Conservation (phyloP, 2,113 vertebrate genomes). For the Dissostichus mawsoni region DNA sequence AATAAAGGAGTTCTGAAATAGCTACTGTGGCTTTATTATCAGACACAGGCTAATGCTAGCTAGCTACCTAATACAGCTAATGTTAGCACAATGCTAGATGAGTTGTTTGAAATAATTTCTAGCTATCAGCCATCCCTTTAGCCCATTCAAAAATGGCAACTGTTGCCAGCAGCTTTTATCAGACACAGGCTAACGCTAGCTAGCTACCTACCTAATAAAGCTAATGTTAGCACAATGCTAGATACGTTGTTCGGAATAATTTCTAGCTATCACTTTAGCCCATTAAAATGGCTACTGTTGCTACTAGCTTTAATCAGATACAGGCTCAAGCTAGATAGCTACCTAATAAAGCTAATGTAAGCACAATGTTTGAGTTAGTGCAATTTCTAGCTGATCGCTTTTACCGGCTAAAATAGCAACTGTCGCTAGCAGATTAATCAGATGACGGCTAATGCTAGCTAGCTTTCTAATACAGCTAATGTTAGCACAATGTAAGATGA, state of each 20-base stretch:
- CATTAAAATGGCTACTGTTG: too few relatives aligned
- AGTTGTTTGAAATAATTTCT: not conserved
- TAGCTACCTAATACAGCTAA: not conserved
- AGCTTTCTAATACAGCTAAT: not conserved
- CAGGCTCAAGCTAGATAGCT: not conserved
- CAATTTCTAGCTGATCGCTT: too few relatives aligned
- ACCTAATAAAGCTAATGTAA: not conserved
- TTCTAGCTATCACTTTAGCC: too few relatives aligned
- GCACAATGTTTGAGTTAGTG: too few relatives aligned
- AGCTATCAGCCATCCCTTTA: too few relatives aligned
- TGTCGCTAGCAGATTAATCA: not conserved
- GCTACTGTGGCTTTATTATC: too few relatives aligned
- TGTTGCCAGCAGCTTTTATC: too few relatives aligned
- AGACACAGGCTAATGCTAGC: not conserved
- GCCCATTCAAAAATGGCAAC: too few relatives aligned
- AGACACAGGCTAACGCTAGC: not conserved
- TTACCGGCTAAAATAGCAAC: too few relatives aligned
- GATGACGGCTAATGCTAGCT: not conserved
- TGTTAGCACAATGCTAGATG: not conserved
- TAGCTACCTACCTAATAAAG: not conserved
- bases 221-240: not conserved
- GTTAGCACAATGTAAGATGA: not conserved
- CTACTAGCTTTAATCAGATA: too few relatives aligned
- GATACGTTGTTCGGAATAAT: too few relatives aligned
- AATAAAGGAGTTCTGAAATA: too few relatives aligned